Percentiles rank a stretch among this genome's conserved stretches.
Evolutionary conservation across 1,140 invertebrate species (phyloP).

Genomic region (Saccostrea cuccullata): DNA sequence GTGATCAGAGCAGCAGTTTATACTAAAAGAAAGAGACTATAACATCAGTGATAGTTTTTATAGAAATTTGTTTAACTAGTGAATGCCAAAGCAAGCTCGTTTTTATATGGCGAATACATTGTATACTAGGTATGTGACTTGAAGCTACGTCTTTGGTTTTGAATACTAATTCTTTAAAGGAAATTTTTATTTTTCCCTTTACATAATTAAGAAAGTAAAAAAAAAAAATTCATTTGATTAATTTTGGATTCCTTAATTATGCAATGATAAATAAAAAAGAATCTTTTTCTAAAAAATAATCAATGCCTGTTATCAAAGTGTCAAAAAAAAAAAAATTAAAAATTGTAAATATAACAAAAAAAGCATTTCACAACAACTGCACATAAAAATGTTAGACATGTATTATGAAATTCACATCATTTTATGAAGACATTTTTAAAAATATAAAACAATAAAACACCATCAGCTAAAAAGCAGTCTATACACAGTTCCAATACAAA

Average conservation of each 20-base stretch:
- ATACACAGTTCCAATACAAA: background rate
- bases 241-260: no score
- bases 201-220: background rate
- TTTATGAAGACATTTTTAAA: slow-evolving; percentile 17
- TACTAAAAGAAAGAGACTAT: slow-evolving; percentile 36
- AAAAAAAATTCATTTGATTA: background rate
- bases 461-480: background rate
- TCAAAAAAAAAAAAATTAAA: background rate
- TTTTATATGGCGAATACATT: background rate
- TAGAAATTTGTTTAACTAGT: background rate
- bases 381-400: slow-evolving; percentile 27
- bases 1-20: slow-evolving; percentile 14
- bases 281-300: no score
- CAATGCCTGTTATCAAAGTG: no score
- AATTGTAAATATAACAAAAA: slow-evolving; percentile 8
- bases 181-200: background rate
- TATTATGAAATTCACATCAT: slow-evolving; percentile 1
- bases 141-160: slow-evolving; percentile 13
- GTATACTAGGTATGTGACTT: background rate
- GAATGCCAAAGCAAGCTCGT: slow-evolving; percentile 3
- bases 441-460: slow-evolving; percentile 19
- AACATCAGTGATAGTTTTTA: background rate
- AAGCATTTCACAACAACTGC: slow-evolving; percentile 15
- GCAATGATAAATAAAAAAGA: no score
- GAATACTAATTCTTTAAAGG: background rate